These are phyloP conservation scores for Sebastes diaconus DNA, from an alignment of 2,797 vertebrate species.

Conservation along the genomic window DNA sequence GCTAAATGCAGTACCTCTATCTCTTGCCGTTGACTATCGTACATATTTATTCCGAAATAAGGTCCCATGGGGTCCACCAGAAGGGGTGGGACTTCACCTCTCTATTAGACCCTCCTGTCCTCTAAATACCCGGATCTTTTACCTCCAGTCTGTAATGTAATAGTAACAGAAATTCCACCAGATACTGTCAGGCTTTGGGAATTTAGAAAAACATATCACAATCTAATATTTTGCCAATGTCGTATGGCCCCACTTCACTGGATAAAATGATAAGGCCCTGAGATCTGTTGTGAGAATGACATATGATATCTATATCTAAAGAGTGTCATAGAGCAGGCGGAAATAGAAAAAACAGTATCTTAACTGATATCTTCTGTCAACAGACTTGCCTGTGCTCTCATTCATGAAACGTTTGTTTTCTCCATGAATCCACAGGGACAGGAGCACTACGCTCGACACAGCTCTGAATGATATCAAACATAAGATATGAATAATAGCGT, in stretches of 20 bases:
- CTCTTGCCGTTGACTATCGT: no score
- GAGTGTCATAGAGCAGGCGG: not conserved
- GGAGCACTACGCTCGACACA: not conserved
- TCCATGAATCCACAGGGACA: constrained; percentile 18
- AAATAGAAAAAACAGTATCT: not conserved
- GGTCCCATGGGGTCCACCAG: no score
- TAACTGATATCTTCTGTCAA: not conserved
- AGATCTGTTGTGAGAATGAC: not conserved
- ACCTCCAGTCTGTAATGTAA: not conserved
- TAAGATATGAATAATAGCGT: constrained; percentile 32
- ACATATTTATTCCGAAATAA: no score
- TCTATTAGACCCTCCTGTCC: not conserved
- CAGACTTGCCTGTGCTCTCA: not conserved
- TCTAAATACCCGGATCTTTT: not conserved
- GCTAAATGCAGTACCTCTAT: no score
- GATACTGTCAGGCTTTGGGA: not conserved
- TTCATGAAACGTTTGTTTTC: not conserved
- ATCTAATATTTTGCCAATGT: not conserved
- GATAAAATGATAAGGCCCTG: not conserved
- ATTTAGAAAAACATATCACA: not conserved
- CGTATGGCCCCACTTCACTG: not conserved
- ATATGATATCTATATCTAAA: not conserved
- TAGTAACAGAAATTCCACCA: not conserved
- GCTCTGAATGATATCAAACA: constrained; percentile 34
- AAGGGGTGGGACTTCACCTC: no score